Evolutionary conservation across 1,140 invertebrate genomes (phyloP).

Genomic region (Micrasema longulum): DNA sequence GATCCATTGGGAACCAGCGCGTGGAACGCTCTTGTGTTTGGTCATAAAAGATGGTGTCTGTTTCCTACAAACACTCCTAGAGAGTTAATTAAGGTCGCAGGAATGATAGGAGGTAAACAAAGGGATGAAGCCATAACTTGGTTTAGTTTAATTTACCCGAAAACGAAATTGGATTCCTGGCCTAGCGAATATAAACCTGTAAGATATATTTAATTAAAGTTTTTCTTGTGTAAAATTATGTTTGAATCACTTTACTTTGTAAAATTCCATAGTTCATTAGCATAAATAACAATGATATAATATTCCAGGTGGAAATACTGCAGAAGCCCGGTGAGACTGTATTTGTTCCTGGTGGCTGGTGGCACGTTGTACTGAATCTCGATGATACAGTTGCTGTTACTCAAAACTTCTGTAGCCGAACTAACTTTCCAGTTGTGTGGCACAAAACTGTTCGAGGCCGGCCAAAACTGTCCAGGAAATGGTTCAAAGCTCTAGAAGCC

Average conservation of each 20-base stretch:
- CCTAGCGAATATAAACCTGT: constrained; percentile 91
- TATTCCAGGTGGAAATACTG: constrained; percentile 88
- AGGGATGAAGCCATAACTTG: constrained; percentile 98
- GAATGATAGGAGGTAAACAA: constrained; percentile 92
- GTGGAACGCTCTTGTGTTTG: constrained; percentile 96
- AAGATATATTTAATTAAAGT: constrained; percentile 57
- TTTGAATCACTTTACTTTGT: not conserved
- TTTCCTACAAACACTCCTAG: constrained; percentile 97
- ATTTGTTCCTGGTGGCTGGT: constrained; percentile 98
- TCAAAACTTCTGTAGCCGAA: constrained; percentile 96
- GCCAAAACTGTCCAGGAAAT: constrained; percentile 93
- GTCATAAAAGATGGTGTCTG: constrained; percentile 98
- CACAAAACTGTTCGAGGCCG: constrained; percentile 96
- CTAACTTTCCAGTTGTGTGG: constrained; percentile 98
- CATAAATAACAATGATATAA: not conserved
- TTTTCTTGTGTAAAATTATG: not conserved
- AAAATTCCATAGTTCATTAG: not conserved
- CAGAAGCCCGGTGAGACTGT: constrained; percentile 98
- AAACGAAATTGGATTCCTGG: constrained; percentile 90
- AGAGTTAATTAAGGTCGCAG: constrained; percentile 92
- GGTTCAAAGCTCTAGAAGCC: constrained; percentile 78
- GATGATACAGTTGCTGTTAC: constrained; percentile 97
- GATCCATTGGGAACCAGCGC: constrained; percentile 99
- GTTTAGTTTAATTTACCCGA: constrained; percentile 97
- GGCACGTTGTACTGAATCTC: constrained; percentile 98